Evolutionary conservation across 1,140 invertebrate species (phyloP), one percentile per base, ranked within the genome.

Genomic region (Thaumatotibia leucotreta): DNA sequence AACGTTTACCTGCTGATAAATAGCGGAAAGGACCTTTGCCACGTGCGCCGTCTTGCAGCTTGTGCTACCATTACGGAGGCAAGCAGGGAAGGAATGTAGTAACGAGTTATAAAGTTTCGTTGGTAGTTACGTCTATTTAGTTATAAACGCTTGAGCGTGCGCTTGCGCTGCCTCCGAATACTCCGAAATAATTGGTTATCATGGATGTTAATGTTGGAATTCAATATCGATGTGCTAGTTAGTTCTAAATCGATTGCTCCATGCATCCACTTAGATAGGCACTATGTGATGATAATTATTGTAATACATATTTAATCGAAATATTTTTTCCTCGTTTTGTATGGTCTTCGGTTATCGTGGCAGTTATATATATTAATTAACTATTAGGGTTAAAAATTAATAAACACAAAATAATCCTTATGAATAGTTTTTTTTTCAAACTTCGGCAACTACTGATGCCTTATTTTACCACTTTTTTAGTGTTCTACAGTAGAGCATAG

Each of bases 1-100:
- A 89, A 82, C 67, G 63, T 80, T 84, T 89, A 89, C 87, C 87
- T 89, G 86, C 84, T 73, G 74, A 69, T 75, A 77, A 80, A 78
- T 77, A 82, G 83, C 85, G 85, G 86, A 83, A 83, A 86, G 84
- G 79, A 71, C 76, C 72, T 71, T 73, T 89, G 87, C 87, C 87
- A 89, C 87, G 87, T 89, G 87, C 87, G 85, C 20, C 68, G 39
- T 32, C 29, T 45, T 75, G 82, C 82, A 84, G 84, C 83, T 82
- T 83, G 80, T 29, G 63, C 61, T 39, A 63, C 61, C 31, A 63
- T 63, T 63, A 23, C 35, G 17, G 17, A 45, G 39, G 17, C 6
- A 17, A 14, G 17, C 17, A 20, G 39, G 17, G 39, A 45, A 45
- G 2, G 4, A 45, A 45, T 17, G 9, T 17, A 45, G 17, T 45